Evolutionary conservation across 1,140 invertebrate species (phyloP).

Genomic region (Pseudomyrmex pallidus): DNA sequence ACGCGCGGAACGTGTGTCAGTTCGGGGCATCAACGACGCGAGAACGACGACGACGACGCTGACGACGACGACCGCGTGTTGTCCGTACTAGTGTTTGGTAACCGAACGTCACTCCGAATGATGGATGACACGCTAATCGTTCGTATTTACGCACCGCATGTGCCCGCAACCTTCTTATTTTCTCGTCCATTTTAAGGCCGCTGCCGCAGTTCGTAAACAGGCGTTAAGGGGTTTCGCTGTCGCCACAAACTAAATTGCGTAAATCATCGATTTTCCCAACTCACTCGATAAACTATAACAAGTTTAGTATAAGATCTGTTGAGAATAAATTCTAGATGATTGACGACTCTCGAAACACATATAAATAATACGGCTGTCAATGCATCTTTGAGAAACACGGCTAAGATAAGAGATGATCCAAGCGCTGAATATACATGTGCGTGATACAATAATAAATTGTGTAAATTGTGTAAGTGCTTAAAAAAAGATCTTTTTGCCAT

Average conservation of each 20-base stretch:
- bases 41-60: slow-evolving; percentile 18
- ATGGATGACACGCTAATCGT: slow-evolving; percentile 80
- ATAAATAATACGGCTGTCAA: background rate
- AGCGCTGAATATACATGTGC: no score
- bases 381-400: no score
- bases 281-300: background rate
- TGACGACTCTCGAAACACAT: background rate
- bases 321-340: background rate
- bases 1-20: slow-evolving; percentile 27
- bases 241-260: slow-evolving; percentile 18
- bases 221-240: slow-evolving; percentile 1
- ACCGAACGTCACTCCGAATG: slow-evolving; percentile 73
- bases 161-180: slow-evolving; percentile 66
- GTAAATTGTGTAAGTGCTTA: no score
- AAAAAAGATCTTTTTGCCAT: no score
- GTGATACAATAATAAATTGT: no score
- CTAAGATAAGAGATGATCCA: no score
- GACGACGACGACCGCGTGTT: slow-evolving; percentile 61
- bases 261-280: slow-evolving; percentile 28
- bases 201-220: slow-evolving; percentile 41
- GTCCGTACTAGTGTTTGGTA: slow-evolving; percentile 72
- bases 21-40: slow-evolving; percentile 13
- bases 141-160: slow-evolving; percentile 76
- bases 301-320: background rate
- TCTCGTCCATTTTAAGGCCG: slow-evolving; percentile 41